Conservation (phyloP, 2,888 invertebrate species). For the Pharmacophagus antenor region DNA sequence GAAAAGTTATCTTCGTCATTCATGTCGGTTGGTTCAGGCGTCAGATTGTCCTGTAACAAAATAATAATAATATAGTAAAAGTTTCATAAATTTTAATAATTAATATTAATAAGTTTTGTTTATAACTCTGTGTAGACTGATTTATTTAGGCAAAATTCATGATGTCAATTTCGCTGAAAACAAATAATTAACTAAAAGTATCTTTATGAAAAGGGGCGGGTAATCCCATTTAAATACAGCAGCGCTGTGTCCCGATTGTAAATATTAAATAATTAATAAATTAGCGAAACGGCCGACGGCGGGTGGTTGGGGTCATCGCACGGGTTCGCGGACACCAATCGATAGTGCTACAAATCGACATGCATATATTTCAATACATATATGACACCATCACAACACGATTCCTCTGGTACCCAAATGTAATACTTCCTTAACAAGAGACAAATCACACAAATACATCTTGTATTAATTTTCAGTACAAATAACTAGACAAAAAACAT, state of each 20-base stretch:
- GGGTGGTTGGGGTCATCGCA: constrained; percentile 66
- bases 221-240: constrained; percentile 38
- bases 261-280: constrained; percentile 76
- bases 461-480: no score
- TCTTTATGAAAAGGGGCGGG: constrained; percentile 9
- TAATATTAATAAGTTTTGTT: no score
- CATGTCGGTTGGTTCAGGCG: constrained; percentile 85
- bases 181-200: no score
- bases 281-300: constrained; percentile 69
- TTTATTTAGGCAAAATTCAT: no score
- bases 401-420: constrained; percentile 41
- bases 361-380: constrained; percentile 71
- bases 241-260: constrained; percentile 47
- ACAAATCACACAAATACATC: no score
- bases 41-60: constrained; percentile 86
- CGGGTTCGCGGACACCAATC: constrained; percentile 68
- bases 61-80: constrained; percentile 32
- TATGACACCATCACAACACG: constrained; percentile 35
- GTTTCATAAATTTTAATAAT: no score
- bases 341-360: constrained; percentile 78
- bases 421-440: no score
- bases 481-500: no score
- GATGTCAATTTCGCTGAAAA: no score
- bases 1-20: constrained; percentile 86
- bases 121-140: no score